Conservation (phyloP, 2,113 vertebrate species). For the Triplophysa tibetana region DNA sequence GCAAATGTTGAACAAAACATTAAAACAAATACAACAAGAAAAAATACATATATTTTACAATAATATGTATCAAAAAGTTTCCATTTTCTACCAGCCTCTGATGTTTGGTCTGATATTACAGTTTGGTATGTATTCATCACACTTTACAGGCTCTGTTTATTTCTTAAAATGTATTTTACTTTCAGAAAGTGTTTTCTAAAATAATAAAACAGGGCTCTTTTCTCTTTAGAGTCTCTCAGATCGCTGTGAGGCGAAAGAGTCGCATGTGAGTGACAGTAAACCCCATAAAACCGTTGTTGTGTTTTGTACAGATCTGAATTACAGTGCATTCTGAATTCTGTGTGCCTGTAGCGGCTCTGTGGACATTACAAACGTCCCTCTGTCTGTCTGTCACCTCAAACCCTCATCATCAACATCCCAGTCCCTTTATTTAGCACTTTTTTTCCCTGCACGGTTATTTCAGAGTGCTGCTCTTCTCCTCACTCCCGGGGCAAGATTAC, state of each 20-base stretch:
- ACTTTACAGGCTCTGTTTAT: not conserved
- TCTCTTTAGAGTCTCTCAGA: not conserved
- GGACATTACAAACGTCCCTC: constrained; percentile 58
- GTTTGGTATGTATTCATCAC: not conserved
- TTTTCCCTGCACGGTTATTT: constrained; percentile 80
- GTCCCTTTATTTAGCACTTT: constrained; percentile 82
- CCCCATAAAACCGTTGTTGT: constrained; percentile 73
- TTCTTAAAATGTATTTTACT: not conserved
- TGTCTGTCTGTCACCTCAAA: constrained; percentile 73
- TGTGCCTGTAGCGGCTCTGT: constrained; percentile 60
- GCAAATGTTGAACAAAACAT: too few species aligned
- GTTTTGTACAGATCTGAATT: constrained; percentile 80
- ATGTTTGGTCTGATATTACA: not conserved
- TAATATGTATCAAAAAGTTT: not conserved
- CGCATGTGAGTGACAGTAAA: constrained; percentile 71
- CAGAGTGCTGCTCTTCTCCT: constrained; percentile 92
- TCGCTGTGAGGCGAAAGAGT: constrained; percentile 39
- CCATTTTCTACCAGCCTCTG: not conserved
- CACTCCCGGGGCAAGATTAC: constrained; percentile 91
- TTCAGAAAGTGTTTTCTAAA: not conserved
- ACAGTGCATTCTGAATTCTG: constrained; percentile 66
- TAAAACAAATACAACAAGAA: too few species aligned
- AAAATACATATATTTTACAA: not conserved
- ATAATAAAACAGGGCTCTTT: not conserved
- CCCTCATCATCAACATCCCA: constrained; percentile 77